Base-by-base conservation (phyloP, 2,797 vertebrate species). In the Rachycentron canadum region DNA sequence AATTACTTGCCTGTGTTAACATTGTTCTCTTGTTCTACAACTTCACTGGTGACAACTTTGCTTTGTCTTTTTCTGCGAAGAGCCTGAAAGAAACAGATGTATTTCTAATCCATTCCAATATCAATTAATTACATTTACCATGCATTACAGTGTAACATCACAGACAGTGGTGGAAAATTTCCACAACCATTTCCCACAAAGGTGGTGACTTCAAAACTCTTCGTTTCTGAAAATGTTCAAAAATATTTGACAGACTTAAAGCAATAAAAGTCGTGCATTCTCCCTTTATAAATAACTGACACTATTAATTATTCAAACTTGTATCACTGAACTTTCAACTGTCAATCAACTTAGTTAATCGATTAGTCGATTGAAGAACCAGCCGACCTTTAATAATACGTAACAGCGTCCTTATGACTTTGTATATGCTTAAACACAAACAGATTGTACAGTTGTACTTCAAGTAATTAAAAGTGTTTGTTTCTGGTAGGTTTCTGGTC, bases 1-100 rank as follows among this genome's bases (percentile, higher is more conserved):
- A 38, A 73, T 32, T 0, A 78, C 87, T 80, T 81, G 28, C 90
- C 87, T 25, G 45, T 56, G 34, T 47, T 68, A 3, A 16, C 14
- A 3, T 2, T 59, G 59, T 57, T 23, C 13, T 60, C 59, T 6
- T 82, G 61, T 50, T 73, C 67, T 23, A 14, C 60, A 73, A 9
- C 58, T 19, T 71, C 52, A 34, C 0, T 52, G 4, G 13, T 26
- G 38, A 62, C 69, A 64, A 19, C 60, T 69, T 81, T 79, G 32
- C 66, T 78, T 63, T 36, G 59, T 53, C 47, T 72, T 81, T 53
- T 82, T 32, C 50, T 75, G 0, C 26, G 23, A 58, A n/a, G 5
- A 49, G 36, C 50, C 90, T 91, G 41, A 73, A 66, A 78, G 1
- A 70, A 53, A 74, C 19, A 78, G 40, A 63, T 0, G 38, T 3